Evolutionary conservation across 2,113 vertebrate genomes (phyloP), one percentile per base, ranked within the genome.

Genomic region (Semicossyphus pulcher): DNA sequence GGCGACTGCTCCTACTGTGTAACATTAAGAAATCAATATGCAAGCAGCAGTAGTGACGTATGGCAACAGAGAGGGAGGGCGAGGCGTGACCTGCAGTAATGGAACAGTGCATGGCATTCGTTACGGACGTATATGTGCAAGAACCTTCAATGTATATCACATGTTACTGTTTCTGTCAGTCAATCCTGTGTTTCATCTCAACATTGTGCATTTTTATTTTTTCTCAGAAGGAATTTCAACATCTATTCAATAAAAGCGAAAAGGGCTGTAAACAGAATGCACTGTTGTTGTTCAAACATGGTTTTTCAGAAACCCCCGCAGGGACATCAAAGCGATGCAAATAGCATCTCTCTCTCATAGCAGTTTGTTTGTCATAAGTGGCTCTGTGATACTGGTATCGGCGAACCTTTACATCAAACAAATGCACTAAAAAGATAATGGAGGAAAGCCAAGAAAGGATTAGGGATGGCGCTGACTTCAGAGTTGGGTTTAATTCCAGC

Each of bases 211-310:
- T 82, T 75, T 72, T 72, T 70, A 37, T 75, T 72, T 73, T 63
- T 58, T 34, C 48, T 77, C 69, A 54, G 39, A 64, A 84, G 48
- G 64, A 76, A 47, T 84, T 81, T 83, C 44, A 83, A 80, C 80
- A 82, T 90, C 80, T 80, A 78, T 86, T 89, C 84, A 92, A 89
- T 89, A 92, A 92, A 92, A 76, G 58, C 56, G 31, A 87, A 90
- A 86, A 92, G 90, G 88, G 91, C 90, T 92, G 85, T 78, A 78
- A 92, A 90, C 79, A 81, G 83, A 90, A 88, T 80, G 56, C 68
- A 73, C 67, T 86, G 88, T 44, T 90, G 84, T 91, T n/a, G 67
- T 91, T 90, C 73, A 86, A 70, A 84, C 89, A 85, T 70, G 21
- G 61, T 48, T 74, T 72, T 60, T 59, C 20, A 52, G 39, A 75